phyloP scores from a whole-genome alignment of 2,888 invertebrate species.

The Nomada fabriciana region DNA sequence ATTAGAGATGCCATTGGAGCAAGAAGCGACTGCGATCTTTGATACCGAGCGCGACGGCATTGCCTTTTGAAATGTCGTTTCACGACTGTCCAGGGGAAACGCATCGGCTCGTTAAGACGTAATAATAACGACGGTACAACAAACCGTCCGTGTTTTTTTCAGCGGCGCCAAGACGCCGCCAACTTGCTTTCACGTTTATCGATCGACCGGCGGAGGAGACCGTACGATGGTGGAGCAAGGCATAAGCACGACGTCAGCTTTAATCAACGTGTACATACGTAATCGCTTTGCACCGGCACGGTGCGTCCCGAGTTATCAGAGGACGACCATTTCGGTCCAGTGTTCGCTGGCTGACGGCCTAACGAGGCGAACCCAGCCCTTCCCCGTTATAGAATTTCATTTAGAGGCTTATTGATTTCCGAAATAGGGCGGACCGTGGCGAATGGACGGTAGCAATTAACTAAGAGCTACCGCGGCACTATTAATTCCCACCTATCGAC shows the following conservation, averaged over 20 bases:
- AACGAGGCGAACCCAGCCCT: conserved; percentile 27
- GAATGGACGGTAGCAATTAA: conserved; percentile 6
- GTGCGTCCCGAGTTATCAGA: background rate
- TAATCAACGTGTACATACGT: conserved; percentile 34
- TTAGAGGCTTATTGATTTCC: conserved; percentile 31
- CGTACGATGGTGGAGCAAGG: conserved; percentile 28
- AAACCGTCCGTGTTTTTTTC: conserved; percentile 18
- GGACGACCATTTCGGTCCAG: conserved; percentile 25
- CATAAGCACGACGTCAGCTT: conserved; percentile 48
- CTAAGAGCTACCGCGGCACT: background rate
- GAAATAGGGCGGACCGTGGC: conserved; percentile 1
- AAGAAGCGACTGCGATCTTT: background rate
- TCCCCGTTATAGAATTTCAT: conserved; percentile 28
- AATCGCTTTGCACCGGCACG: background rate
- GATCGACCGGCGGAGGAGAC: conserved; percentile 41
- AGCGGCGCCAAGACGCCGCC: conserved; percentile 15
- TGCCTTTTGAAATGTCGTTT: background rate
- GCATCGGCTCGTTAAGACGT: background rate
- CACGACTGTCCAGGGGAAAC: background rate
- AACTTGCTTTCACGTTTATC: conserved; percentile 49
- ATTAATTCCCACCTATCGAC: too few species aligned
- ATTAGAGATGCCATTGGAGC: background rate
- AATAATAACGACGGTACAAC: background rate
- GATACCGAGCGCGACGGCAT: background rate
- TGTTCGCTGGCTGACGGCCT: background rate